phyloP scores from a whole-genome alignment of 2,113 vertebrate species.

The Pygoscelis adeliae region DNA sequence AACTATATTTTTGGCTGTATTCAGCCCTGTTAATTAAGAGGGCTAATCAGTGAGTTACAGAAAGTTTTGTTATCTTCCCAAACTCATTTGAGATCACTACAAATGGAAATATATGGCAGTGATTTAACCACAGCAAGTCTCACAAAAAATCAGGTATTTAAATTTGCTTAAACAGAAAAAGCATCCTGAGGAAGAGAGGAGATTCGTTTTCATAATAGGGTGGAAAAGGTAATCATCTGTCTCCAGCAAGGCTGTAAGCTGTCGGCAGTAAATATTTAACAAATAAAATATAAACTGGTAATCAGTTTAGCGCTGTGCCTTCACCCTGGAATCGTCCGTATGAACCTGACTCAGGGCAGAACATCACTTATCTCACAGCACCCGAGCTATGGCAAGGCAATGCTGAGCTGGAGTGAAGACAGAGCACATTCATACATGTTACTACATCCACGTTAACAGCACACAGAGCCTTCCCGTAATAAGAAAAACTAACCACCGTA shows the following conservation, averaged over 20 bases:
- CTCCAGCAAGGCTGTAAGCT: neutral
- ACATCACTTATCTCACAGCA: neutral
- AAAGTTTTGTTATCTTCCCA: neutral
- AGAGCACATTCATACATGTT: neutral
- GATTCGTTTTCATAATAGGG: neutral
- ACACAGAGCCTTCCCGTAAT: neutral
- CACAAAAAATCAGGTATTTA: neutral
- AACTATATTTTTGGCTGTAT: neutral
- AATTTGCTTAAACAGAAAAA: neutral
- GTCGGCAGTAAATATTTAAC: neutral
- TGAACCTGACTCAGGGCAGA: neutral
- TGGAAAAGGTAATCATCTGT: neutral
- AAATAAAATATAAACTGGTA: neutral
- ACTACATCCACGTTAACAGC: neutral
- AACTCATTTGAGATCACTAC: neutral
- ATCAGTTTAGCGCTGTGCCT: neutral
- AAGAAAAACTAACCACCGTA: neutral
- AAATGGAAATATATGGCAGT: neutral
- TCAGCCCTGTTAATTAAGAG: neutral
- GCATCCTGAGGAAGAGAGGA: neutral
- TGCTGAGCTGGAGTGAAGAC: neutral
- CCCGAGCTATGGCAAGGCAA: accelerated
- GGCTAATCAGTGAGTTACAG: neutral
- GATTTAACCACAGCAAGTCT: neutral
- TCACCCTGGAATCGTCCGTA: neutral